Evolutionary conservation across 2,888 invertebrate species (phyloP).

Genomic region (Coronaproctus castanopsis): DNA sequence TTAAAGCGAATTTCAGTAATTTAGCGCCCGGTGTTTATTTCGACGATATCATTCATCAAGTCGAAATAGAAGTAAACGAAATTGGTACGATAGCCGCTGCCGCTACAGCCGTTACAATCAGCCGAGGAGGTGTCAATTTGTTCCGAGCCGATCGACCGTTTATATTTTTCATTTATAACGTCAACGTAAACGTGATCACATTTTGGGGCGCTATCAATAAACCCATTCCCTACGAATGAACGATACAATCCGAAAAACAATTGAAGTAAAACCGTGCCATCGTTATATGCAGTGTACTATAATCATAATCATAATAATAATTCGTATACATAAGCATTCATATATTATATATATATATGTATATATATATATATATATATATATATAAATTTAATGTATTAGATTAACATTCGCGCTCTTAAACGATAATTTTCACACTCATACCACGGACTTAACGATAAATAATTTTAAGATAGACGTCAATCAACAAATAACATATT

Average conservation of each 20-base stretch:
- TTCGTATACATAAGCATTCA: not conserved
- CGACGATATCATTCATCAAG: conserved; percentile 30
- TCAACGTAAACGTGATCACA: conserved; percentile 26
- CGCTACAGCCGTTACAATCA: conserved; percentile 26
- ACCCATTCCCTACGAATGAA: conserved; percentile 12
- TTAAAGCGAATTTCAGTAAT: conserved; percentile 37
- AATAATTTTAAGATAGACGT: too few species aligned
- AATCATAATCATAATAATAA: too few species aligned
- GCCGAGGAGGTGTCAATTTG: conserved; percentile 25
- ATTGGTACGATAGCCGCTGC: conserved; percentile 32
- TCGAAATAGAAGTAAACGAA: conserved; percentile 30
- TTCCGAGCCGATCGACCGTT: conserved; percentile 30
- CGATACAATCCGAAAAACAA: too few species aligned
- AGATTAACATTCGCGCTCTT: not conserved
- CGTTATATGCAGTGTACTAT: too few species aligned
- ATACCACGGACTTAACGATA: too few species aligned
- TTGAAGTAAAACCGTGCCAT: too few species aligned
- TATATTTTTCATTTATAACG: conserved; percentile 30
- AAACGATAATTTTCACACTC: too few species aligned
- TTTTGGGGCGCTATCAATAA: conserved; percentile 27
- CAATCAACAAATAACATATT: too few species aligned
- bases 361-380: not conserved
- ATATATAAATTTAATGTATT: not conserved
- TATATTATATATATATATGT: not conserved
- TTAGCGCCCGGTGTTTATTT: conserved; percentile 17